Evolutionary conservation across 2,113 vertebrate genomes (phyloP).

Genomic region (Daubentonia madagascariensis): DNA sequence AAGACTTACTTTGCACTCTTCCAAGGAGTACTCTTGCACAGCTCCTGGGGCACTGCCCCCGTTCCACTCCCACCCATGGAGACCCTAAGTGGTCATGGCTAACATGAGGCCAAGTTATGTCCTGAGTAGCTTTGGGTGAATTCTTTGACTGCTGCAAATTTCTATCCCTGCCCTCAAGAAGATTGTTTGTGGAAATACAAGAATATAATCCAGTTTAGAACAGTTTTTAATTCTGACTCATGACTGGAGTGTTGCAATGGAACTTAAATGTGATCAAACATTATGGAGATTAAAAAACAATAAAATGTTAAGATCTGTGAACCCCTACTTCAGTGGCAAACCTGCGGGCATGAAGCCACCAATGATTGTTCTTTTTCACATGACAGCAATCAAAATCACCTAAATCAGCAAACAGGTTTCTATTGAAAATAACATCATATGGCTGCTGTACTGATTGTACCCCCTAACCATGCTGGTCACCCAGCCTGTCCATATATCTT

Average conservation of each 20-base stretch:
- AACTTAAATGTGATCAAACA: not conserved
- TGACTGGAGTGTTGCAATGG: not conserved
- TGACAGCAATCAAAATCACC: not conserved
- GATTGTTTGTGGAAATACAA: not conserved
- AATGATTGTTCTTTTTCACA: not conserved
- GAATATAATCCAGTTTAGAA: not conserved
- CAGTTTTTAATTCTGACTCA: slow-evolving; percentile 31
- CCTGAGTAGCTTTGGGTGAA: not conserved
- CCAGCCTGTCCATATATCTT: not conserved
- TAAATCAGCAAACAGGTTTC: not conserved
- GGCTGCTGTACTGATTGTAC: not conserved
- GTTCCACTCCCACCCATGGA: not conserved
- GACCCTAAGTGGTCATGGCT: not conserved
- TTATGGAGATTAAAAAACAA: not conserved
- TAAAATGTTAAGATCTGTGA: not conserved
- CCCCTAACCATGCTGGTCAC: not conserved
- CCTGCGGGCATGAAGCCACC: not conserved
- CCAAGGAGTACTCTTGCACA: not conserved
- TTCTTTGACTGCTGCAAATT: not conserved
- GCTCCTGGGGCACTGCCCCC: not conserved
- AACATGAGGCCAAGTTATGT: not conserved
- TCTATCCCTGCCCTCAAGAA: not conserved
- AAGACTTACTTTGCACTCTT: not conserved
- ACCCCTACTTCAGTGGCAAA: not conserved
- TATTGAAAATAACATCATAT: not conserved